These are phyloP conservation scores for Pelecanoides urinatrix DNA, from an alignment of 2,113 vertebrate species.

Conservation along the genomic window DNA sequence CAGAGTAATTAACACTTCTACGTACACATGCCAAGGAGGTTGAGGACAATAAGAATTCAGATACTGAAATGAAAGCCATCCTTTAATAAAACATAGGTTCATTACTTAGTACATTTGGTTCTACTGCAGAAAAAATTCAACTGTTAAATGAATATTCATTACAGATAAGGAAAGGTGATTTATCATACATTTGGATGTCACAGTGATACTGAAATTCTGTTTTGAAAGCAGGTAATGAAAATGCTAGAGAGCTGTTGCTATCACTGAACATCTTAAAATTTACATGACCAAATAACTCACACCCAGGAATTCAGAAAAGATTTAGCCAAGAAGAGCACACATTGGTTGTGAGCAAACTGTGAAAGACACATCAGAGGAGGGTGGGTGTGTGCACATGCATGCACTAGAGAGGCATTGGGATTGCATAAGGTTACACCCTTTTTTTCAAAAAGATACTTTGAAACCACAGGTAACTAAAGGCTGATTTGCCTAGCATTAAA, in stretches of 20 bases:
- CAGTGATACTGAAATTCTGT: background rate
- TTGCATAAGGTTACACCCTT: background rate
- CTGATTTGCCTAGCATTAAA: background rate
- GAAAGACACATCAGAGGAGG: background rate
- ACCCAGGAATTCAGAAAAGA: background rate
- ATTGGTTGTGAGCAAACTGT: background rate
- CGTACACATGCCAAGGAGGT: background rate
- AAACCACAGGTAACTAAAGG: background rate
- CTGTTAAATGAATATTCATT: background rate
- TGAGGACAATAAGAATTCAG: constrained; percentile 5
- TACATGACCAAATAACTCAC: background rate
- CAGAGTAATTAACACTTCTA: background rate
- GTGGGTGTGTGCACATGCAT: background rate
- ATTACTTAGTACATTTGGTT: background rate
- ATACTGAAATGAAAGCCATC: background rate
- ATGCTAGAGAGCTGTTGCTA: background rate
- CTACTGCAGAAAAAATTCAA: background rate
- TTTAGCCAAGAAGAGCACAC: background rate
- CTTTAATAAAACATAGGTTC: constrained; percentile 5
- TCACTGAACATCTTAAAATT: background rate
- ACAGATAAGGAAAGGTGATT: background rate
- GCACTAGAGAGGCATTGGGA: background rate
- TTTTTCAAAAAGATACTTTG: background rate
- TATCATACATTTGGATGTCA: background rate
- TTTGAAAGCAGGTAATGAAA: background rate